Evolutionary conservation across 1,140 invertebrate species (phyloP), one percentile per base, ranked within the genome.

Genomic region (Platyscapa corneri): DNA sequence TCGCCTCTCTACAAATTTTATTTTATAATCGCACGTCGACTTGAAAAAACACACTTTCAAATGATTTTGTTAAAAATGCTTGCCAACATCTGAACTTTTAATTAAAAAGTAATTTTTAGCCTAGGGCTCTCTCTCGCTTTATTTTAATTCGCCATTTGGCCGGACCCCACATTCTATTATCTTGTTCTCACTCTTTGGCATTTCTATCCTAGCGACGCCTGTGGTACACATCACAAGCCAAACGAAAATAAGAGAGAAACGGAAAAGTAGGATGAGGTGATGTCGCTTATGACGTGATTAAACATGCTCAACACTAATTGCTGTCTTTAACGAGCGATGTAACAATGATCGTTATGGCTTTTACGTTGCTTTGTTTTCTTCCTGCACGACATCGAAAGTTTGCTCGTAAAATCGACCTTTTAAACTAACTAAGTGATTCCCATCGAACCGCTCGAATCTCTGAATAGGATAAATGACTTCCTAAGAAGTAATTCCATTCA

Each of bases 351-450:
- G 34, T 42, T 74, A 74, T 42, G 14, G 37, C 37, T 74, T 42
- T 37, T 27, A 74, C 34, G 5, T 42, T 16, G 70, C 70, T 74
- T 74, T 74, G 70, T 74, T 74, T 74, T 74, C 34, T 74, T 74
- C 70, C 37, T 37, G 16, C 3, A 42, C 20, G 12, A 7, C 0
- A 1, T 27, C 37, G 18, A 42, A 12, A 12, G 6, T 39, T n/a
- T 27, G 6, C 70, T 42, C 70, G 37, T 74, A 74, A 74, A 74
- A 74, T 74, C 37, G 23, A 7, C 18, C 70, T 74, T 74, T 74
- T 27, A 42, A 74, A 2, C 14, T 20, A 70, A 70, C 70, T 39
- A 74, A 74, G 70, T 74, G 70, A 74, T 74, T 74, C 37, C 27
- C 14, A 42, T 74, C 10, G 20, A 23, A 20, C 37, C 20, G 1